Conservation (phyloP, 2,888 invertebrate species). For the Scaptomyza parva region DNA sequence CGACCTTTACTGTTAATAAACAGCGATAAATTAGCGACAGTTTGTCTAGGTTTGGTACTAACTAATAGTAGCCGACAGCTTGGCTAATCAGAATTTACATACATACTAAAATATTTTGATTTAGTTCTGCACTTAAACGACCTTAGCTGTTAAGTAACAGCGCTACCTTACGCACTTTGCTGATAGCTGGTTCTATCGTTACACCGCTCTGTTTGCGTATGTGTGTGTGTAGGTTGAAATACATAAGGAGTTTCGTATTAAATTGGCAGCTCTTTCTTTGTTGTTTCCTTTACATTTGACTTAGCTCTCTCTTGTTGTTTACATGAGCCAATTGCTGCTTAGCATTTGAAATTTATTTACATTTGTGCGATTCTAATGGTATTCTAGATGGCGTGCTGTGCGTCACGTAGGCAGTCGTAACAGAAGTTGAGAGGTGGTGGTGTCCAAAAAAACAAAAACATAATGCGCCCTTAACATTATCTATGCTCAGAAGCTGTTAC, state of each 20-base stretch:
- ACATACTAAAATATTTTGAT: background rate
- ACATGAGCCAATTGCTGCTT: slow-evolving; percentile 27
- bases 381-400: slow-evolving; percentile 51
- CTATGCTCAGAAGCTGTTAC: slow-evolving; percentile 38
- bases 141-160: slow-evolving; percentile 48
- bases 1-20: slow-evolving; percentile 53
- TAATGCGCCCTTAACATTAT: slow-evolving; percentile 54
- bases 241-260: slow-evolving; percentile 4
- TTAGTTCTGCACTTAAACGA: slow-evolving; percentile 21
- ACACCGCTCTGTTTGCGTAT: background rate
- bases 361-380: slow-evolving; percentile 46
- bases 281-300: background rate
- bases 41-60: background rate
- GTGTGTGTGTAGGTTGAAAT: slow-evolving; percentile 1
- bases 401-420: slow-evolving; percentile 63
- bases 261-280: background rate
- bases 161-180: background rate
- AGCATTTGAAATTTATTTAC: slow-evolving; percentile 40
- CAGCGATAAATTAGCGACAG: slow-evolving; percentile 8
- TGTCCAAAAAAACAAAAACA: slow-evolving; percentile 11
- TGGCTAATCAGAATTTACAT: background rate
- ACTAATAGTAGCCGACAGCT: background rate
- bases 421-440: slow-evolving; percentile 9
- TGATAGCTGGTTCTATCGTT: slow-evolving; percentile 4
- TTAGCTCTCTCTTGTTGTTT: slow-evolving; percentile 31